Evolutionary conservation across 2,888 invertebrate species (phyloP).

Genomic region (Nesidiocoris tenuis): DNA sequence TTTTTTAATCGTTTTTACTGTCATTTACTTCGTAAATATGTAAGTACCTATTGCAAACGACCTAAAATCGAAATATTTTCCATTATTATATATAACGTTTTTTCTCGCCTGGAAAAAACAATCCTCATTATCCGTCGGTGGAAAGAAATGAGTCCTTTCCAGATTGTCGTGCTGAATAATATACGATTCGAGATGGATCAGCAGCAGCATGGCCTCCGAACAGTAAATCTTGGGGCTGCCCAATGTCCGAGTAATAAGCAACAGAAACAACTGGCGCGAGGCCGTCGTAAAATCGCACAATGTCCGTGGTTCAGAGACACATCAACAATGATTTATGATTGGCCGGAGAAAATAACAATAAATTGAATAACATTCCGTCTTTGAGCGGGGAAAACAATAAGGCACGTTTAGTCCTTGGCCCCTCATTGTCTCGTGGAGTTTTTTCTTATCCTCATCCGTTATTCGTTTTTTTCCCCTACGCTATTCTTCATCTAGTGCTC

Average conservation of each 20-base stretch:
- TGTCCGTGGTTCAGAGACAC: not conserved
- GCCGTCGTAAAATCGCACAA: not conserved
- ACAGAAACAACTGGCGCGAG: not conserved
- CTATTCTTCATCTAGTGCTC: not conserved
- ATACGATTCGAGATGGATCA: not conserved
- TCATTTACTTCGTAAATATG: too few relatives aligned
- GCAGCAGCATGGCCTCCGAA: not conserved
- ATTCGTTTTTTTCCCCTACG: not conserved
- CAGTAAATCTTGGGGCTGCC: not conserved
- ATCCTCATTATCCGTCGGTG: too few relatives aligned
- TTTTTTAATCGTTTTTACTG: too few relatives aligned
- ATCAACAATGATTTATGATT: conserved; percentile 19
- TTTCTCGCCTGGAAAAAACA: too few relatives aligned
- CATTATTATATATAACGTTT: too few relatives aligned
- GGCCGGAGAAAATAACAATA: conserved; percentile 20
- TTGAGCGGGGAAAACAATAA: not conserved
- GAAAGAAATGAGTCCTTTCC: too few relatives aligned
- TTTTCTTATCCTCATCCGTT: not conserved
- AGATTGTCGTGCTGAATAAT: not conserved
- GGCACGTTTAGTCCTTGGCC: not conserved
- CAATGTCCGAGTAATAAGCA: not conserved
- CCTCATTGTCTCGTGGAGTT: not conserved
- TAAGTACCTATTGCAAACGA: too few relatives aligned
- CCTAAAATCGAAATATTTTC: too few relatives aligned
- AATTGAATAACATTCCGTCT: conserved; percentile 24